Base-by-base conservation (phyloP, 2,113 vertebrate genomes). In the Zingel zingel region DNA sequence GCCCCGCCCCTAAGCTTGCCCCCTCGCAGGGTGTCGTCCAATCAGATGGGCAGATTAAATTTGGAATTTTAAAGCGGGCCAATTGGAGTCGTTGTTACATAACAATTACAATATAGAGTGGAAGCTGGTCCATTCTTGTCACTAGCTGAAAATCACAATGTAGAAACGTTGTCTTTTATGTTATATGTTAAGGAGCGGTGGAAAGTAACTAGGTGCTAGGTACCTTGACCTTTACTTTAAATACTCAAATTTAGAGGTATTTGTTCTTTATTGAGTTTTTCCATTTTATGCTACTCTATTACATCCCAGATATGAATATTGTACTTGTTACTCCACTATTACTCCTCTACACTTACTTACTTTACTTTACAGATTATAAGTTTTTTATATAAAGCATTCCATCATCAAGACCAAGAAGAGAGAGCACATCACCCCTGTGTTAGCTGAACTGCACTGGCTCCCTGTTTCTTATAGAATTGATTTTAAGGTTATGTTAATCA, bases 71-170 rank as follows among this genome's bases (percentile, higher is more conserved):
- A 39, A 88, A 91, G 83, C 90, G 82, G 89, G 77, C 95, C 94
- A 95, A 95, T 92, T 67, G 74, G 77, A 91, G 70, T 18, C 18
- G 69, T 77, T 81, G 89, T 95, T 94, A 92, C 94, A 90, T 92
- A 91, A 94, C 30, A 71, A 54, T 19, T 66, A 81, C 25, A 83
- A 79, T 84, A 74, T 77, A 85, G 88, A 74, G 77, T 61, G 23
- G 82, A 79, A 76, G 79, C 86, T 83, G 84, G 79, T 86, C 74
- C 50, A 63, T 47, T 61, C 74, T 87, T 64, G 82, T 84, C 78
- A 45, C 45, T 58, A 72, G 51, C 47, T 66, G 58, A 45, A 82
- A 82, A 79, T 23, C 56, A 56, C 48, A 54, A 27, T 65, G 57
- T 13, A 58, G 13, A 4, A 54, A 33, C 66, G n/a, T 33, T 33